phyloP scores from a whole-genome alignment of 2,797 vertebrate genomes.

The Lepilemur ruficaudatus region DNA sequence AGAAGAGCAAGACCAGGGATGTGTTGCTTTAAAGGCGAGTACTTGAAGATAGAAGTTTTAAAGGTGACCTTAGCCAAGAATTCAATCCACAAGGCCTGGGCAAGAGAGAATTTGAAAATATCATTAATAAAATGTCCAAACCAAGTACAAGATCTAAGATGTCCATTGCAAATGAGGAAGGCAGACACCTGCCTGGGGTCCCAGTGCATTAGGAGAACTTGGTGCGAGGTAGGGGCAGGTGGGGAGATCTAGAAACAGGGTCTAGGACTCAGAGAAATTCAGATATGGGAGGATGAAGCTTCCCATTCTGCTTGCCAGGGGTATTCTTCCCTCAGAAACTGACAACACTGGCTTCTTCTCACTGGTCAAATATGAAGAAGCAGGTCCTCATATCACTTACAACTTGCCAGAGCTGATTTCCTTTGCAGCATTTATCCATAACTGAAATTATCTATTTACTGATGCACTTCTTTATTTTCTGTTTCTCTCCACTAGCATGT shows the following conservation, averaged over 20 bases:
- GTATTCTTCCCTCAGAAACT: not conserved
- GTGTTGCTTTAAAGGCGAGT: not conserved
- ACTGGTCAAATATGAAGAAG: not conserved
- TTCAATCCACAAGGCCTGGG: not conserved
- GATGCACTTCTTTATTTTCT: not conserved
- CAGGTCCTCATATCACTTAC: accelerated
- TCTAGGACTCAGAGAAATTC: not conserved
- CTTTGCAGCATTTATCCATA: not conserved
- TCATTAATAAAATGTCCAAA: not conserved
- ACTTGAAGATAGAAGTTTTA: not conserved
- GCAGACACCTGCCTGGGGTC: not conserved
- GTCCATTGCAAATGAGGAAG: not conserved
- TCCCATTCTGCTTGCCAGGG: not conserved
- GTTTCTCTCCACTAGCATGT: not conserved
- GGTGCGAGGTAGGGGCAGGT: accelerated
- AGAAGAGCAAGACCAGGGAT: not conserved
- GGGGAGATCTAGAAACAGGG: not conserved
- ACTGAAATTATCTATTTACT: not conserved
- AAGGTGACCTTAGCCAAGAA: not conserved
- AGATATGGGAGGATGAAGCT: not conserved
- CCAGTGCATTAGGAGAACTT: not conserved
- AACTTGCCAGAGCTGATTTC: not conserved
- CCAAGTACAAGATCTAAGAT: not conserved
- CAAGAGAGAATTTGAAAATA: not conserved
- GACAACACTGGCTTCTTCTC: not conserved